Evolutionary conservation across 2,113 vertebrate genomes (phyloP).

Genomic region (Charina bottae): DNA sequence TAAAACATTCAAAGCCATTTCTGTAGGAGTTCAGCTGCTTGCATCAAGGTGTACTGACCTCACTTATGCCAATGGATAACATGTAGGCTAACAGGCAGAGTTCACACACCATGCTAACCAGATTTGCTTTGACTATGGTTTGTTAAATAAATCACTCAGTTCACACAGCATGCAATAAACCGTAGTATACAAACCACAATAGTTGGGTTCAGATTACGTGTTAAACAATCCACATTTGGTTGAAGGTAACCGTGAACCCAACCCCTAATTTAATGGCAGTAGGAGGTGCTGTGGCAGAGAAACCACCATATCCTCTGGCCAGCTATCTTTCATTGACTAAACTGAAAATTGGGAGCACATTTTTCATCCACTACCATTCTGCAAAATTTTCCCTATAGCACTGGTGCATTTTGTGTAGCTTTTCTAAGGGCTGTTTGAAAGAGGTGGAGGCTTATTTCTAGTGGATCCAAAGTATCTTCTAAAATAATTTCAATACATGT

Average conservation of each 20-base stretch:
- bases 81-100: background rate
- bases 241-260: background rate
- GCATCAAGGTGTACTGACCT: background rate
- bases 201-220: background rate
- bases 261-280: background rate
- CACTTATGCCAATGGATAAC: background rate
- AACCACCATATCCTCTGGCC: background rate
- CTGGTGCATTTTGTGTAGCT: background rate
- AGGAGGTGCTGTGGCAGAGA: background rate
- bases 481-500: background rate
- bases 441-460: background rate
- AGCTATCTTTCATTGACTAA: background rate
- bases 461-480: background rate
- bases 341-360: background rate
- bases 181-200: background rate
- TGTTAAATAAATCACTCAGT: background rate
- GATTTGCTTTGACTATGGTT: background rate
- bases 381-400: background rate
- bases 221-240: background rate
- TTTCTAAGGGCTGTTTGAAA: background rate
- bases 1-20: background rate
- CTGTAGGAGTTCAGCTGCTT: background rate
- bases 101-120: background rate
- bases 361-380: background rate
- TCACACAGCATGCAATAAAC: background rate